Conservation (phyloP, 1,140 invertebrate genomes). For the Globodera rostochiensis region DNA sequence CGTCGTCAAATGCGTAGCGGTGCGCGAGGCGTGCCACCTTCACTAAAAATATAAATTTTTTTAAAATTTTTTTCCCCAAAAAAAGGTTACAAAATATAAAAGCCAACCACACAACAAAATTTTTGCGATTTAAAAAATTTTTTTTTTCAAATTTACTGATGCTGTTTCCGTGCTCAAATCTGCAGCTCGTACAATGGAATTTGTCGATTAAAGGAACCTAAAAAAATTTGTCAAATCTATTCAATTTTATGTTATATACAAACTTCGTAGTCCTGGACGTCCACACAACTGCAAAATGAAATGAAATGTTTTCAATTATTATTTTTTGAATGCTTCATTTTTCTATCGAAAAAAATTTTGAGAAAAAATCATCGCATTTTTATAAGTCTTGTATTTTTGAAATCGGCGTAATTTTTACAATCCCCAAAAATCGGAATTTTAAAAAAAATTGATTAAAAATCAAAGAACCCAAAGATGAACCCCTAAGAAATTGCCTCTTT, state of each 20-base stretch:
- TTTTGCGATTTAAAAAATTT: background rate
- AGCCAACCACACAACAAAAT: background rate
- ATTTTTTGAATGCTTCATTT: background rate
- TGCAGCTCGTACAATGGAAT: slow-evolving; percentile 33
- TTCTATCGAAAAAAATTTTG: background rate
- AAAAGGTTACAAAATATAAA: too few species aligned
- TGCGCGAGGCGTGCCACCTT: slow-evolving; percentile 16
- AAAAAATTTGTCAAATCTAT: background rate
- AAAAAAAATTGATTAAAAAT: too few species aligned
- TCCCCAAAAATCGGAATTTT: too few species aligned
- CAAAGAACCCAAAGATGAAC: too few species aligned
- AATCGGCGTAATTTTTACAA: too few species aligned
- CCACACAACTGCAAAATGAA: slow-evolving; percentile 74
- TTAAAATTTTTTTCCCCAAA: background rate
- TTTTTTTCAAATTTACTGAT: slow-evolving; percentile 18
- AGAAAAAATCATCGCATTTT: too few species aligned
- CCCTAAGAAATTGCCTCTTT: too few species aligned
- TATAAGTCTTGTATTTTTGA: too few species aligned
- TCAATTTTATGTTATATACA: background rate
- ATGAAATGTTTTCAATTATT: too few species aligned
- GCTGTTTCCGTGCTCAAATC: slow-evolving; percentile 24
- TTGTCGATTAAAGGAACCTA: slow-evolving; percentile 78
- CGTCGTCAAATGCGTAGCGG: slow-evolving; percentile 30
- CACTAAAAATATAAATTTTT: slow-evolving; percentile 3
- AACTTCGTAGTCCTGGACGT: slow-evolving; percentile 84